phyloP scores from a whole-genome alignment of 1,140 invertebrate genomes.

The Drosophila micromelanica region DNA sequence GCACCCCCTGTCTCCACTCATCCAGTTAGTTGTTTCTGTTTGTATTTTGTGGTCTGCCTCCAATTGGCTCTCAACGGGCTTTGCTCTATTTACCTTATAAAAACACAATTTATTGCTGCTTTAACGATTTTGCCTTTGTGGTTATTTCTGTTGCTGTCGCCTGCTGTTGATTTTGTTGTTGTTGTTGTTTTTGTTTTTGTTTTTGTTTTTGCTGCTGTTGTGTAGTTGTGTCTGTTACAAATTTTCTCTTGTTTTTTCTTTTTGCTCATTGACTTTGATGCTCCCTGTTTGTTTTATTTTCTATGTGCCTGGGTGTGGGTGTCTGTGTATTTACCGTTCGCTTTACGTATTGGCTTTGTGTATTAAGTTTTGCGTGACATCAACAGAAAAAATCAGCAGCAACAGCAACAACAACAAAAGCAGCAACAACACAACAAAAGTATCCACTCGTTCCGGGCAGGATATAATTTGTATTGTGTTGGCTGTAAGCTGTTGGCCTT shows the following conservation, averaged over 20 bases:
- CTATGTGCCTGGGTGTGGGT: conserved; percentile 31
- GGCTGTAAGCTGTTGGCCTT: conserved; percentile 53
- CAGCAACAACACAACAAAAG: conserved; percentile 14
- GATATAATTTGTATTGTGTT: conserved; percentile 57
- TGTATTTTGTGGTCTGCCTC: conserved; percentile 69
- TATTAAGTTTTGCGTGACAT: conserved; percentile 75
- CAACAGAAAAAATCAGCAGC: conserved; percentile 47
- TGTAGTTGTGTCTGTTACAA: conserved; percentile 48
- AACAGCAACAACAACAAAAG: neutral
- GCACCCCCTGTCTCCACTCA: too few species aligned
- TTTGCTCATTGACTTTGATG: conserved; percentile 54
- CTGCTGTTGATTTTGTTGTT: conserved; percentile 6
- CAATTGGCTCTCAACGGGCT: conserved; percentile 75
- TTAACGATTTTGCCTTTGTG: conserved; percentile 68
- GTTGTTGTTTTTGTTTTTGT: conserved; percentile 23
- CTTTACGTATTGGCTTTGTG: conserved; percentile 63
- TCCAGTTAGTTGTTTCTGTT: conserved; percentile 39
- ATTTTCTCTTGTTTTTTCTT: conserved; percentile 43
- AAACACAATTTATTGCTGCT: conserved; percentile 79
- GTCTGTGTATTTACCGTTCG: conserved; percentile 34
- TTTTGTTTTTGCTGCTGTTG: conserved; percentile 20
- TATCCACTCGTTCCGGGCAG: conserved; percentile 33
- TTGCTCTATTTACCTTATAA: conserved; percentile 82
- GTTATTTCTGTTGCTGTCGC: conserved; percentile 35
- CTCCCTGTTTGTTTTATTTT: conserved; percentile 47